phyloP scores from a whole-genome alignment of 1,140 invertebrate species.

The Elymnias hypermnestra region DNA sequence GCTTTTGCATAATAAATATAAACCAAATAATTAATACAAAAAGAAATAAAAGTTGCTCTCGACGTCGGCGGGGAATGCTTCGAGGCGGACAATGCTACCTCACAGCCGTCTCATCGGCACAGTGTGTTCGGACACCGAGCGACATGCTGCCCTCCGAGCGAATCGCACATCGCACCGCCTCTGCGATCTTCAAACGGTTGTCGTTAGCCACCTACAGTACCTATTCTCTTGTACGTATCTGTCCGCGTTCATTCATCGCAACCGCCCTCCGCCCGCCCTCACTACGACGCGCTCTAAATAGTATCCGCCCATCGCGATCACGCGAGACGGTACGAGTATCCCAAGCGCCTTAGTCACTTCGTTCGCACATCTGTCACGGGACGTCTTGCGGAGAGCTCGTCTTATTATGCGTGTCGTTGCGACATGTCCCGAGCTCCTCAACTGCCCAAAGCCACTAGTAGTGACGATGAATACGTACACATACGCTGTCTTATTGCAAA shows the following conservation, averaged over 20 bases:
- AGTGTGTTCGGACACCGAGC: conserved; percentile 43
- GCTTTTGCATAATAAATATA: no score
- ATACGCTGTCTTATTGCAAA: conserved; percentile 69
- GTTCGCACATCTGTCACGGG: conserved; percentile 53
- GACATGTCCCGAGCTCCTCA: conserved; percentile 50
- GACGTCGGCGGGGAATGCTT: conserved; percentile 47
- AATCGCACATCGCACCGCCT: conserved; percentile 46
- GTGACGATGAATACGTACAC: conserved; percentile 58
- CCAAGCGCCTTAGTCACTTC: conserved; percentile 38
- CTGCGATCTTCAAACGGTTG: conserved; percentile 59
- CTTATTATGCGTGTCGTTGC: conserved; percentile 49
- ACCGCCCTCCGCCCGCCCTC: conserved; percentile 49
- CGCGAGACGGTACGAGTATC: conserved; percentile 43
- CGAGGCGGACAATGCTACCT: conserved; percentile 17
- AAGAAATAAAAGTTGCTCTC: conserved; percentile 23
- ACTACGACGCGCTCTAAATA: conserved; percentile 52
- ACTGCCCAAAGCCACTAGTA: conserved; percentile 30
- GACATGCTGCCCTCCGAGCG: conserved; percentile 61
- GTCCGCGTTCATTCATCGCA: conserved; percentile 55
- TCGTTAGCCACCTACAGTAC: conserved; percentile 58
- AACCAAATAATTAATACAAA: conserved; percentile 16
- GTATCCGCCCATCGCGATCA: conserved; percentile 53
- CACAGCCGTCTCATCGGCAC: conserved; percentile 23
- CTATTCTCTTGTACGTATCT: conserved; percentile 67
- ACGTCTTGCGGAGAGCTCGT: conserved; percentile 40